Evolutionary conservation across 2,113 vertebrate species (phyloP).

Genomic region (Phalacrocorax aristotelis): DNA sequence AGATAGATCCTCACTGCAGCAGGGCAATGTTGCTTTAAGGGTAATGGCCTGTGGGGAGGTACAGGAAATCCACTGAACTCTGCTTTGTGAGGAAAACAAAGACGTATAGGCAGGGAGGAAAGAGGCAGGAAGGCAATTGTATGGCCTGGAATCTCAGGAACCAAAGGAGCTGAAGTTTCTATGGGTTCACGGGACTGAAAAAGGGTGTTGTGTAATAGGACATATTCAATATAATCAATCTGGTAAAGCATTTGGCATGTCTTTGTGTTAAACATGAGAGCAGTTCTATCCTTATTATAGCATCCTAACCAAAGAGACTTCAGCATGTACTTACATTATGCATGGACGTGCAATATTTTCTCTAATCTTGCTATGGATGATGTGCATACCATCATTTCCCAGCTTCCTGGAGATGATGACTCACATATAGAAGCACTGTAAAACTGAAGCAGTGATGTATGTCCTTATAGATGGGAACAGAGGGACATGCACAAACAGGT

Average conservation of each 20-base stretch:
- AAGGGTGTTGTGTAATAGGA: not conserved
- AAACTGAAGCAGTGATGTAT: not conserved
- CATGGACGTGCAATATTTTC: not conserved
- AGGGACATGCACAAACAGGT: not conserved
- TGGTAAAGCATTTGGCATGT: not conserved
- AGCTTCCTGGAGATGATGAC: not conserved
- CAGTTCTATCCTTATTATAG: not conserved
- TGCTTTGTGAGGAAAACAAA: conserved; percentile 65
- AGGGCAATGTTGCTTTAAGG: conserved; percentile 43
- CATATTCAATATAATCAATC: not conserved
- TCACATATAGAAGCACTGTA: not conserved
- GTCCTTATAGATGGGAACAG: not conserved
- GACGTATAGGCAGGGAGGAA: conserved; percentile 30
- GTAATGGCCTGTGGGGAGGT: not conserved
- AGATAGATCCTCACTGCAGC: not conserved
- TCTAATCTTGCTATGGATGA: not conserved
- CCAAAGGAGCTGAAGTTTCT: not conserved
- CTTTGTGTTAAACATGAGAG: not conserved
- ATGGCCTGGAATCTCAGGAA: not conserved
- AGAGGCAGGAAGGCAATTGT: conserved; percentile 52
- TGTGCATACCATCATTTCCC: not conserved
- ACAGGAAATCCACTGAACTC: conserved; percentile 60
- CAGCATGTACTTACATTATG: not conserved
- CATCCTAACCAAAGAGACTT: not conserved
- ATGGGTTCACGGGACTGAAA: not conserved